Evolutionary conservation across 2,113 vertebrate genomes (phyloP).

Genomic region (Ochotona curzoniae): DNA sequence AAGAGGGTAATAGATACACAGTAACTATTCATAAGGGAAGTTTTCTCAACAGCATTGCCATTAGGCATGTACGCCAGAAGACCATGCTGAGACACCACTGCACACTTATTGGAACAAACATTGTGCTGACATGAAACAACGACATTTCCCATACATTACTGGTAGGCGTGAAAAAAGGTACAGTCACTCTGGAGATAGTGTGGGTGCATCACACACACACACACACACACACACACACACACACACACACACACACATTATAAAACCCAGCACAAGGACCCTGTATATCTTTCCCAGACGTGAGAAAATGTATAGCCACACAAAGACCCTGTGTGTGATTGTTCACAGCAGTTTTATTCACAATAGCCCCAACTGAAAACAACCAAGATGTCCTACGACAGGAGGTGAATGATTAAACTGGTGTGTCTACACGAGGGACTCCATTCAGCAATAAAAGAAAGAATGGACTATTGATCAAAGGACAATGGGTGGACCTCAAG

Average conservation of each 20-base stretch:
- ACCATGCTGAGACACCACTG: too few species aligned
- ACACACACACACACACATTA: neutral
- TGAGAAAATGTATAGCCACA: neutral
- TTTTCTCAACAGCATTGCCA: neutral
- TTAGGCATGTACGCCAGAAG: neutral
- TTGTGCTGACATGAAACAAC: neutral
- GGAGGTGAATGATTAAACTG: neutral
- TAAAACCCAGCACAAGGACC: neutral
- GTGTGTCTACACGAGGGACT: accelerated
- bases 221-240: neutral
- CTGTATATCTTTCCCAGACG: neutral
- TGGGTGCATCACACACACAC: neutral
- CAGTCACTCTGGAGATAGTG: neutral
- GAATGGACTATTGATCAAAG: neutral
- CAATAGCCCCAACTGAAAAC: neutral
- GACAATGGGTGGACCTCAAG: neutral
- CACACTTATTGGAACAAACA: neutral
- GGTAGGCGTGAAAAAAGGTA: neutral
- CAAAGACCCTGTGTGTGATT: neutral
- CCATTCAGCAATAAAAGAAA: neutral
- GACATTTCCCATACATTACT: neutral
- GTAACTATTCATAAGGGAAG: neutral
- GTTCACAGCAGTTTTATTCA: neutral
- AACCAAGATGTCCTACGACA: neutral
- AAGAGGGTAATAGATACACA: neutral